Base-by-base conservation (phyloP, 2,888 invertebrate species). In the Pyrgus malvae region DNA sequence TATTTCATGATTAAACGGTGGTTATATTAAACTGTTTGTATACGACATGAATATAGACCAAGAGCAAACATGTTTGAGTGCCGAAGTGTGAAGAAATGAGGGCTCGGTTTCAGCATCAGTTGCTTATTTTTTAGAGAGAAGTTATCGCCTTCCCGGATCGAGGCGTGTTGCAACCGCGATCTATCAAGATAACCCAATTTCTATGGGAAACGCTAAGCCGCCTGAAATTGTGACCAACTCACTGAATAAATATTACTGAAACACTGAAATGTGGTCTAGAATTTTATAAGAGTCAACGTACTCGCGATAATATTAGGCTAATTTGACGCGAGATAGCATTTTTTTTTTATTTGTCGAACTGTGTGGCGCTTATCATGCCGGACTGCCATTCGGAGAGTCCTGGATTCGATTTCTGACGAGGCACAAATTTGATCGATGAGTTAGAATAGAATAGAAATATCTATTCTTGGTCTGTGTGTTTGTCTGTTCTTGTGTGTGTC, bases 111-210 rank as follows among this genome's bases (percentile, higher is more conserved):
- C 53, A 46, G 53, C 53, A 54, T 54, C 53, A 21, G 29, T 46
- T 31, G 45, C 53, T 45, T 53, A 54, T 46, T 54, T 54, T 54
- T 54, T 51, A 41, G 35, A 33, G 58, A 50, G 35, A 46, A 54
- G 55, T 65, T 78, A 78, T 79, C 79, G 48, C 49, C 57, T 69
- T 72, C 69, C 72, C 59, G 75, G 72, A 75, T 72, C 70, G 55
- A 48, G 61, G 42, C 59, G 66, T 73, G 73, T 69, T 67, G 73
- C 63, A 76, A 77, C 67, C 61, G 64, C 72, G 65, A 89, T 89
- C 80, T 74, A 84, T 89, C 87, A 90, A 81, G 89, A 90, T 90
- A 89, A 83, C 89, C 89, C 71, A 74, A 78, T 83, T 87, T 74
- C 72, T 69, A 78, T 78, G 80, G 79, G 83, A 82, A 77, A 62